Base-by-base conservation (phyloP, 2,113 vertebrate species). In the Oryzias celebensis region DNA sequence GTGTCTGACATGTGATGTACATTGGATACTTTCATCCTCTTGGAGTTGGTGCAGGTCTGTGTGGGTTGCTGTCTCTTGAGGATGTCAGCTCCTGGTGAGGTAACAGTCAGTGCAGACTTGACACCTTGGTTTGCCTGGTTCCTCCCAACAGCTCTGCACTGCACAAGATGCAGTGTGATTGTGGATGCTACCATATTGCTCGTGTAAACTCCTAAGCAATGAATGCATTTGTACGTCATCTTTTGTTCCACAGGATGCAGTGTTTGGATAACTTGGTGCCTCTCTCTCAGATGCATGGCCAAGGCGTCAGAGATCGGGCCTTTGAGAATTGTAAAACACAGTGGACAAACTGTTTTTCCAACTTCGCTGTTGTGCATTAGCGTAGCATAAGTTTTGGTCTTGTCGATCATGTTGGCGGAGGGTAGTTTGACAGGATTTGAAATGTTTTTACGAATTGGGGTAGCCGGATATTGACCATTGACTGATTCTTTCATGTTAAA, bases 101-200 rank as follows among this genome's bases (percentile, higher is more conserved):
- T 93, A 20, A 90, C 80, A 17, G 85, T 82, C 43, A 89, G 66
- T 88, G 88, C 22, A 86, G 93, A 64, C 89, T 93, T 87, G 89
- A 92, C 4, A 87, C 86, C 43, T 65, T 93, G 22, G 85, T 73
- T 82, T 0, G 94, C 94, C 64, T 95, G 94, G 59, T 91, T 92
- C 87, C 96, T 94, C 4, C 96, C 96, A 2, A 98, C 95, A 4
- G 95, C 97, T 79, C 96, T 89, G 86, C 97, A 99, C 87, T 99
- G 97, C 42, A 98, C 96, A 0, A 99, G 94, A 81, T 99, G 97
- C 82, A 99, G 90, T 0, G 95, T 99, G 64, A 98, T 99, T 0
- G 96, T 99, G 5, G 97, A 99, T 72, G 96, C 96, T 0, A 96
- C 98, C 96, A 99, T 97, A 88, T 98, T 99, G 86, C 96, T 99